Base-by-base conservation (phyloP, 2,888 invertebrate genomes). In the Apamea epomidion region DNA sequence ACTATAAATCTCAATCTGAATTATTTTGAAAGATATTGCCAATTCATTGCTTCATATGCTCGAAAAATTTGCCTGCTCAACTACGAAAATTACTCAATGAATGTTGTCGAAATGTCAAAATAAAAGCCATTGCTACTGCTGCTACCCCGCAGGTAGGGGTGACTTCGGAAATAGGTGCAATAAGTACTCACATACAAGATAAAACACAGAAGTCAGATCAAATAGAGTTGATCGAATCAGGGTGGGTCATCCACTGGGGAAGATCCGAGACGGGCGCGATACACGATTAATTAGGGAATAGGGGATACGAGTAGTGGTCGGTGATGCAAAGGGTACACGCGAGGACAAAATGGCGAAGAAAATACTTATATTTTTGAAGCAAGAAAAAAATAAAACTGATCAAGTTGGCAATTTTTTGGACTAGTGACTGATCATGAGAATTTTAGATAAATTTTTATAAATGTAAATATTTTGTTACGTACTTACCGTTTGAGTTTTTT, bases 281-380 rank as follows among this genome's bases (percentile, higher is more conserved):
- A 95, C 94, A 93, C 94, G 95, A 96, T 96, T 96, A 95, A 97
- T 96, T 96, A 95, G 95, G 94, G 94, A 94, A 94, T 93, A 93
- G 92, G 94, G 94, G 92, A 92, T 92, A 91, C 91, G 91, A 92
- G 92, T 91, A 93, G 93, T 96, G 95, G 96, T 94, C 95, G 93
- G 78, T 89, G 91, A 88, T 91, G 90, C 91, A 91, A 91, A 85
- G 82, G 83, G 93, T 94, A 95, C 92, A 87, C 42, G 32, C 87
- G 87, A 3, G 45, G 0, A 76, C 85, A 91, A 83, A 93, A 93
- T 78, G 32, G 64, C 76, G 25, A 62, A n/a, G 45, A 32, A 18
- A n/a, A 42, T 29, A 7, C n/a, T 54, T 0, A n/a, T 1, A n/a
- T 25, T 69, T 64, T 16, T n/a, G 16, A 62, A 65, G 32, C 1